Evolutionary conservation across 1,140 invertebrate genomes (phyloP), one percentile per base, ranked within the genome.

Genomic region (Drosophila truncata): DNA sequence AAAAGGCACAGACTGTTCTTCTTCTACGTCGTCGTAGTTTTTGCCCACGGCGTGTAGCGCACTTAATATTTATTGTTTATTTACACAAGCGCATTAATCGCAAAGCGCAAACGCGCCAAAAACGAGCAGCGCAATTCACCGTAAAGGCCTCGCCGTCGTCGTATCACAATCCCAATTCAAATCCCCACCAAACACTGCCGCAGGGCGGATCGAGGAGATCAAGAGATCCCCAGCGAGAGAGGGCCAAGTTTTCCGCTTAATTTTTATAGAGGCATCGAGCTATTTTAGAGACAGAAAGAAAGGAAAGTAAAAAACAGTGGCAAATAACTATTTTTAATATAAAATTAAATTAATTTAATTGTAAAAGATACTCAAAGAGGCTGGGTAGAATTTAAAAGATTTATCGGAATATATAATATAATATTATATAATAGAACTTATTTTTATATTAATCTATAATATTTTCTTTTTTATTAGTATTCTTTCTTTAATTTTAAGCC

Each of bases 41-140:
- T 52, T 73, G 57, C 41, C 76, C 64, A 62, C 70, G 84, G 80
- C 81, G 59, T 90, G 81, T 78, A 84, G 81, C 81, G 71, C 78
- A 90, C 81, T 88, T 90, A 85, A 90, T 85, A 90, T 90, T 90
- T 90, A 85, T 85, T 90, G 85, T 90, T 90, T 90, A 90, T 90
- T 90, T 90, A 90, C 85, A 90, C 86, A 82, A 90, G 85, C 85
- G 81, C 70, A 85, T 90, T 90, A 90, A 90, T 82, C 81, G 85
- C 78, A 81, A 90, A 85, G 78, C 74, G 81, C 85, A 90, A 90
- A 90, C 81, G 81, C 84, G 83, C 79, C 75, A 87, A 87, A 86
- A 82, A 82, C 82, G 75, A 86, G 76, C 66, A 78, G 73, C 82
- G 80, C 84, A 87, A 83, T 87, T 87, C 60, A 74, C 79, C 55